Evolutionary conservation across 2,113 vertebrate genomes (phyloP).

Genomic region (Syngnathus floridae): DNA sequence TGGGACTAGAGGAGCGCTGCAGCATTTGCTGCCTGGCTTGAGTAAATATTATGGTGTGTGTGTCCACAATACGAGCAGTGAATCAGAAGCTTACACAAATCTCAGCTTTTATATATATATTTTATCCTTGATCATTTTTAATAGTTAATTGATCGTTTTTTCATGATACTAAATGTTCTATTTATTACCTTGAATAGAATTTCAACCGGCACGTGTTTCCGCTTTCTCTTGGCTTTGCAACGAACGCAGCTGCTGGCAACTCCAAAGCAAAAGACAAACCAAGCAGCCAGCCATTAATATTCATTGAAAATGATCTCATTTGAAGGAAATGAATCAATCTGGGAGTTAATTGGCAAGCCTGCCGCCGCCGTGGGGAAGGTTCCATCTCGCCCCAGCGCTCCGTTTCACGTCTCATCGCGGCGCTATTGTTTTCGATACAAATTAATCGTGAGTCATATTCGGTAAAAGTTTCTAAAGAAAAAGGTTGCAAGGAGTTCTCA

Average conservation of each 20-base stretch:
- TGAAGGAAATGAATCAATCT: conserved; percentile 37
- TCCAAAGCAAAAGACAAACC: conserved; percentile 20
- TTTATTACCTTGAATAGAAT: not conserved
- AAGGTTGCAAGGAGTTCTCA: not conserved
- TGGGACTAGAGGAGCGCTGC: conserved; percentile 44
- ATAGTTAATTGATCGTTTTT: too few species aligned
- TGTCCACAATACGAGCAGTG: too few species aligned
- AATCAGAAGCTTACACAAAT: too few species aligned
- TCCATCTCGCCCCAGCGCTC: not conserved
- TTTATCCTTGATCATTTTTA: too few species aligned
- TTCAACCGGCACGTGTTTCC: conserved; percentile 24
- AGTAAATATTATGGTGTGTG: conserved; percentile 65
- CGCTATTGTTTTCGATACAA: conserved; percentile 29
- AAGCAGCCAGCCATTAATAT: conserved; percentile 53
- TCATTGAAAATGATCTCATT: conserved; percentile 48
- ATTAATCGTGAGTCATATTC: not conserved
- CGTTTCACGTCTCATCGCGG: conserved; percentile 11
- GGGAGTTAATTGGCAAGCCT: conserved; percentile 31
- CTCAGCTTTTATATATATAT: too few species aligned
- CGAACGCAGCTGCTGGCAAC: conserved; percentile 16
- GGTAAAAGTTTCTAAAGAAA: not conserved
- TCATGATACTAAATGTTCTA: too few species aligned
- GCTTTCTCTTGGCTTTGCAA: conserved; percentile 37
- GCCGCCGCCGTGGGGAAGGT: conserved; percentile 10
- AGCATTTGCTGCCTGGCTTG: conserved; percentile 49